A percentile compares a stretch with the other conserved stretches of the same genome.
phyloP scores from a whole-genome alignment of 1,140 invertebrate genomes.

The Brachionus asplanchnoidis region DNA sequence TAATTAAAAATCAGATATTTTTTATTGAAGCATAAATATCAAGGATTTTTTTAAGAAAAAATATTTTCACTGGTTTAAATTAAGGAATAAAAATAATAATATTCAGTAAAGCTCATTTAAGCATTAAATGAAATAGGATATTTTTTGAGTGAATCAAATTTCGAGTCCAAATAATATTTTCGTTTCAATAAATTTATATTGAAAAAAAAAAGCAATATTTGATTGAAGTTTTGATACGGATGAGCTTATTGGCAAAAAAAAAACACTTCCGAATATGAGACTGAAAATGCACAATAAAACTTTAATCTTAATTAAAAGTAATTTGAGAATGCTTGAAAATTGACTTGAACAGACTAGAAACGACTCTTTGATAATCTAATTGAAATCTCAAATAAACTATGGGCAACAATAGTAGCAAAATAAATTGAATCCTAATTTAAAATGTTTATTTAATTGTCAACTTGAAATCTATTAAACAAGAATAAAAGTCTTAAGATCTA shows the following conservation, averaged over 20 bases:
- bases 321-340: slow-evolving; percentile 26
- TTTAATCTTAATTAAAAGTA: background rate
- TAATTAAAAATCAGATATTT: background rate
- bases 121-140: background rate
- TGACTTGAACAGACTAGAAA: background rate
- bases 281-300: background rate
- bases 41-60: background rate
- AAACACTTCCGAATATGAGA: background rate
- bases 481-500: background rate
- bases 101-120: background rate
- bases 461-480: background rate
- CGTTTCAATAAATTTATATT: background rate
- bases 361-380: background rate
- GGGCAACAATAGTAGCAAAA: background rate
- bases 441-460: slow-evolving; percentile 33
- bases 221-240: background rate
- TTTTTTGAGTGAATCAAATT: background rate
- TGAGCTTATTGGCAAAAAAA: background rate
- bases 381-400: slow-evolving; percentile 10
- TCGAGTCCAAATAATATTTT: background rate
- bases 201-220: slow-evolving; percentile 10
- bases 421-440: slow-evolving; percentile 18
- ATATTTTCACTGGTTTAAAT: background rate
- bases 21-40: background rate
- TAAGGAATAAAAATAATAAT: background rate